A percentile compares a stretch with the other conserved stretches of the same genome.
These are phyloP conservation scores for Xerus rutilus DNA, from an alignment of 2,797 vertebrate species.

Conservation along the genomic window DNA sequence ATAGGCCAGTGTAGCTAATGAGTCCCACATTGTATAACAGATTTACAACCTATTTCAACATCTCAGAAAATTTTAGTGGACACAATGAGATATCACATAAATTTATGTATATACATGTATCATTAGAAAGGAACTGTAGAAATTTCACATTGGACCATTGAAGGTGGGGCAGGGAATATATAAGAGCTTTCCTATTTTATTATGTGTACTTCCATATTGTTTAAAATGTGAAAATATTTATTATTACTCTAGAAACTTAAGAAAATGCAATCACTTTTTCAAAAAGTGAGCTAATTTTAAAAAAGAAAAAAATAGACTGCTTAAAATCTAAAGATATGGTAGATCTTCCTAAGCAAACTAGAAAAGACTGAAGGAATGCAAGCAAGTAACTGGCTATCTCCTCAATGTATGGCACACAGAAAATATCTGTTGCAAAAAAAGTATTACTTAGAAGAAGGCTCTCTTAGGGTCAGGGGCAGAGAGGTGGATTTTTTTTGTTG, in stretches of 20 bases:
- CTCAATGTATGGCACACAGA: not conserved
- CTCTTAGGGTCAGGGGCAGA: not conserved
- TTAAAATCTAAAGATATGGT: not conserved
- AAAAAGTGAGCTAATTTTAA: not conserved
- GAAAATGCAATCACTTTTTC: not conserved
- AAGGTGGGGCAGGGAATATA: not conserved
- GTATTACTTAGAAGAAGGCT: slow-evolving; percentile 9
- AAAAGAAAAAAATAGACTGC: not conserved
- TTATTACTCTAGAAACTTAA: slow-evolving; percentile 21
- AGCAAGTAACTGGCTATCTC: not conserved
- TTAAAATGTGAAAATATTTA: not conserved
- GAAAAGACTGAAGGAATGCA: not conserved
- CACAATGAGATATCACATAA: not conserved
- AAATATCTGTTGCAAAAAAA: slow-evolving; percentile 26
- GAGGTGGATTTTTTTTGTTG: not conserved
- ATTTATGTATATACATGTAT: not conserved
- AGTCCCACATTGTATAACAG: not conserved
- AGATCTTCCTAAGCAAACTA: not conserved
- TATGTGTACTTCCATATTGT: not conserved
- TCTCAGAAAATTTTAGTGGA: not conserved
- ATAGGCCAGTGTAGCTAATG: not conserved
- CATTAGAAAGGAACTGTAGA: not conserved
- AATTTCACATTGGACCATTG: not conserved
- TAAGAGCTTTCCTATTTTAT: not conserved
- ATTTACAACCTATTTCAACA: not conserved